Conservation (phyloP, 2,113 vertebrate genomes). For the Genyomyrus donnyi region DNA sequence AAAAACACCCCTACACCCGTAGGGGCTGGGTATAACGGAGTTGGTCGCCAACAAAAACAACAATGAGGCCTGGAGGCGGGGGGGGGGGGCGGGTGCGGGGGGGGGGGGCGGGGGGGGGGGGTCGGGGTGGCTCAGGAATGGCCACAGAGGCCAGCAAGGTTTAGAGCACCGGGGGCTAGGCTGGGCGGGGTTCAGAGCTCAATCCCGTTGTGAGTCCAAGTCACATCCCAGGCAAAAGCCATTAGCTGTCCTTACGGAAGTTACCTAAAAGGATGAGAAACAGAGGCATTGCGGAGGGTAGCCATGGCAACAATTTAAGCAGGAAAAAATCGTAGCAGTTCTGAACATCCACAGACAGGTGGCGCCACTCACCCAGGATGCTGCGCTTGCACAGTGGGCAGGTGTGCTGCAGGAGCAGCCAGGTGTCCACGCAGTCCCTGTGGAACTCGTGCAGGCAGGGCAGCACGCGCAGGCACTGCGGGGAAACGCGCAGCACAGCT, state of each 20-base stretch:
- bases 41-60: too few relatives aligned
- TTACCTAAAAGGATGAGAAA: constrained; percentile 39
- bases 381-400: constrained; percentile 91
- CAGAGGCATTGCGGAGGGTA: background rate
- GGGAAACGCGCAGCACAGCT: accelerated
- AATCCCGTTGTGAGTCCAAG: constrained; percentile 12
- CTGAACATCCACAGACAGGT: background rate
- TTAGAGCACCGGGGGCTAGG: constrained; percentile 4
- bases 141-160: constrained; percentile 28
- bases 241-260: constrained; percentile 48
- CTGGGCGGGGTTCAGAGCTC: background rate
- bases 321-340: background rate
- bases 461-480: constrained; percentile 81
- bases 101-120: too few relatives aligned
- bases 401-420: constrained; percentile 87
- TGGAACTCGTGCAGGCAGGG: constrained; percentile 90
- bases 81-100: too few relatives aligned
- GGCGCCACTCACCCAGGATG: constrained; percentile 66
- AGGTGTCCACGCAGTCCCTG: constrained; percentile 86
- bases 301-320: background rate
- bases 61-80: too few relatives aligned
- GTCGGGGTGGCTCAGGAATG: background rate
- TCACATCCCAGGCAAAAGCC: background rate
- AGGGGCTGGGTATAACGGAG: too few relatives aligned
- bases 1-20: too few relatives aligned